These are phyloP conservation scores for Anguilla japonica DNA, from an alignment of 2,113 vertebrate species.

Conservation along the genomic window DNA sequence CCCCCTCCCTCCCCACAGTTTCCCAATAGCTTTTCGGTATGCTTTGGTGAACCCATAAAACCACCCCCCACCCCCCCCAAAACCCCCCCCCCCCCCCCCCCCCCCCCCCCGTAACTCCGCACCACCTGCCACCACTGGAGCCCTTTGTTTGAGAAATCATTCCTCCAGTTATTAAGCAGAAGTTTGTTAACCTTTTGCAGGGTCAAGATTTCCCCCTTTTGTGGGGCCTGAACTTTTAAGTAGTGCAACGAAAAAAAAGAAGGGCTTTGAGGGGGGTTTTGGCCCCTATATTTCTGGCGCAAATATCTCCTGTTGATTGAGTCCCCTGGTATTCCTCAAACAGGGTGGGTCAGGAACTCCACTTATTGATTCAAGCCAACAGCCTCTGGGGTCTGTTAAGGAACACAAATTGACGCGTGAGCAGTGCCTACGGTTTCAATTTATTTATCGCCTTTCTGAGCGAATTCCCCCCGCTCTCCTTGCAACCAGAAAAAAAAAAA, in stretches of 20 bases:
- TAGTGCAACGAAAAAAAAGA: slow-evolving; percentile 41
- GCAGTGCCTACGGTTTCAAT: neutral
- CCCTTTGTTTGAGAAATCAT: slow-evolving; percentile 67
- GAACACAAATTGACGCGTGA: neutral
- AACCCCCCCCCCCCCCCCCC: slow-evolving; percentile 17
- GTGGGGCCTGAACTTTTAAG: slow-evolving; percentile 66
- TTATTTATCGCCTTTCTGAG: neutral
- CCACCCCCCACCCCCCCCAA: slow-evolving; percentile 25
- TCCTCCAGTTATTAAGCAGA: slow-evolving; percentile 71
- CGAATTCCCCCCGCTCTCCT: neutral
- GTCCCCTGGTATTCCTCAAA: slow-evolving; percentile 53
- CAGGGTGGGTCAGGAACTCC: slow-evolving; percentile 43
- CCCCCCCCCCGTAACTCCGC: slow-evolving; percentile 61
- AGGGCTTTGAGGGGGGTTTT: slow-evolving; percentile 45
- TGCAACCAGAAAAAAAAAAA: neutral
- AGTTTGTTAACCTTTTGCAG: slow-evolving; percentile 72
- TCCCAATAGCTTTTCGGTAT: too few species aligned
- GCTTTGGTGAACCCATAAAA: too few species aligned
- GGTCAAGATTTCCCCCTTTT: slow-evolving; percentile 63
- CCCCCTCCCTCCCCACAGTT: too few species aligned
- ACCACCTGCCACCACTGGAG: slow-evolving; percentile 62
- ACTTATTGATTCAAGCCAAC: slow-evolving; percentile 58
- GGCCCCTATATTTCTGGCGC: slow-evolving; percentile 54
- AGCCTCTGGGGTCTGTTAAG: slow-evolving; percentile 11
- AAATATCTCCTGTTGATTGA: slow-evolving; percentile 63